Percentiles rank a stretch among this genome's conserved stretches.
Evolutionary conservation across 2,797 vertebrate species (phyloP).

Genomic region (Sciaenops ocellatus): DNA sequence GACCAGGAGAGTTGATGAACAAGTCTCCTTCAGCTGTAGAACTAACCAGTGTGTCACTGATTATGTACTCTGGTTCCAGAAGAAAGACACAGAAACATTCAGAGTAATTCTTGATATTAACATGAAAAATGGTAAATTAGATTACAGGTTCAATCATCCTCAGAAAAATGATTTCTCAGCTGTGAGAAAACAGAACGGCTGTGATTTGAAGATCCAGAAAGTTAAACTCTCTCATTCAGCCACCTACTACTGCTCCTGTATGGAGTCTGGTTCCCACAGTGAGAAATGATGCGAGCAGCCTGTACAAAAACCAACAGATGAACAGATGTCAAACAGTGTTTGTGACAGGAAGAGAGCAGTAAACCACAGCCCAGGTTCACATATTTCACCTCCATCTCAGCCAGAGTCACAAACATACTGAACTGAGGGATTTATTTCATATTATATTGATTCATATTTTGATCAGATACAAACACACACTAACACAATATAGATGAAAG

Average conservation of each 20-base stretch:
- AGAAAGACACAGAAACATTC: conserved; percentile 35
- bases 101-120: neutral
- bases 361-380: no score
- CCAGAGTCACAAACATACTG: no score
- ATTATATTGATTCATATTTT: no score
- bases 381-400: no score
- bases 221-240: conserved; percentile 15
- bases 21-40: conserved; percentile 24
- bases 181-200: neutral
- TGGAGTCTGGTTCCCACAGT: conserved; percentile 22
- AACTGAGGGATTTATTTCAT: no score
- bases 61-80: conserved; percentile 12
- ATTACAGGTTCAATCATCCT: neutral
- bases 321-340: no score
- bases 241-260: conserved; percentile 37
- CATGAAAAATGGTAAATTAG: fast-evolving
- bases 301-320: no score
- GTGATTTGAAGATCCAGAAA: neutral
- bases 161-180: conserved; percentile 34
- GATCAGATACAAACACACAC: no score
- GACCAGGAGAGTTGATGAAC: conserved; percentile 28
- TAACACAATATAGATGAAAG: no score
- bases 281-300: conserved; percentile 27
- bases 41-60: neutral
- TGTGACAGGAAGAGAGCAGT: no score